phyloP scores from a whole-genome alignment of 2,888 invertebrate species.

The Thereva nobilitata region DNA sequence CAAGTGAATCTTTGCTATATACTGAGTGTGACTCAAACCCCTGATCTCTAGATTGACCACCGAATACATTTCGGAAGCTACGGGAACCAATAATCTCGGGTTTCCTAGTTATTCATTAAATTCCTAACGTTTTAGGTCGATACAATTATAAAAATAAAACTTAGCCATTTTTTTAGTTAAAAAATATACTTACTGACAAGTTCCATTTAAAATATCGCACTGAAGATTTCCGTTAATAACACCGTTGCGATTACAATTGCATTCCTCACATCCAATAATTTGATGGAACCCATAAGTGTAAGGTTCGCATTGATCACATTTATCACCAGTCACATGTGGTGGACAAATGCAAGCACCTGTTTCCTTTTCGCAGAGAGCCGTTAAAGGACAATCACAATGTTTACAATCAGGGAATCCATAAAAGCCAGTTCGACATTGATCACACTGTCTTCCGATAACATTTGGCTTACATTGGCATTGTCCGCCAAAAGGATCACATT shows the following conservation, averaged over 20 bases:
- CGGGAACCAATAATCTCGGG: no score
- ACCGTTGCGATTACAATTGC: constrained; percentile 86
- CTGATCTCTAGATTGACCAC: no score
- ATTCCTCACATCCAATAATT: constrained; percentile 93
- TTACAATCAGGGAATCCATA: constrained; percentile 95
- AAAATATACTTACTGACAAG: constrained; percentile 69
- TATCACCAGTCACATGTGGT: constrained; percentile 82
- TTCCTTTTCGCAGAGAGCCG: constrained; percentile 77
- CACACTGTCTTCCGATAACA: constrained; percentile 86
- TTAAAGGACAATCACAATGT: constrained; percentile 83
- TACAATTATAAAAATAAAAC: no score
- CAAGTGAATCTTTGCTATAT: no score
- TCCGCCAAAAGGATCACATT: constrained; percentile 93
- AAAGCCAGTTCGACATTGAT: constrained; percentile 81
- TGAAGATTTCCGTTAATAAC: constrained; percentile 76
- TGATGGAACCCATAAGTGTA: constrained; percentile 92
- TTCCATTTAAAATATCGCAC: constrained; percentile 86
- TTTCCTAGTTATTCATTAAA: no score
- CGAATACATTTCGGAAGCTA: no score
- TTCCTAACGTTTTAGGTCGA: no score
- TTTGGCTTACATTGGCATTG: constrained; percentile 92
- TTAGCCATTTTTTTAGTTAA: no score
- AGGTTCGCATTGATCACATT: constrained; percentile 86
- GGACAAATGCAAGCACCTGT: constrained; percentile 89
- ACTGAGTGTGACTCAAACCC: no score